Evolutionary conservation across 2,113 vertebrate species (phyloP), one percentile per base, ranked within the genome.

Genomic region (Synodontis membranacea): DNA sequence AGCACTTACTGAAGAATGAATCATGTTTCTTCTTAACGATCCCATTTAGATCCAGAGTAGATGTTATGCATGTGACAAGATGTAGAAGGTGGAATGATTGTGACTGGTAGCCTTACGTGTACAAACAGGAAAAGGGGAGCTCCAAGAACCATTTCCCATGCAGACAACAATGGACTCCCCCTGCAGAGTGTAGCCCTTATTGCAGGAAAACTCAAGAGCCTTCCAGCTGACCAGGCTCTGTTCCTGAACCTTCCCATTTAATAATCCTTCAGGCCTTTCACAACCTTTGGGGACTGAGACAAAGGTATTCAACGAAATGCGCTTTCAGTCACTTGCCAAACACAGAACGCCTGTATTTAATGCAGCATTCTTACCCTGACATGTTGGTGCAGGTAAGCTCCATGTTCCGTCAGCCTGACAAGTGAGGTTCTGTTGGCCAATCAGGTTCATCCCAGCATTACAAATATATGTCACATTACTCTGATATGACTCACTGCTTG

Each of bases 391-490:
- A 5, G 97, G 96, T 5, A 90, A 91, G 80, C 96, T 97, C 98
- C 98, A 99, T 0, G 92, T 94, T 62, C 97, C 95, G 83, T 98
- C 93, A 37, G 94, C 92, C 88, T 95, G 95, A 91, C 98, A 99
- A 70, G 68, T 90, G 44, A 96, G 92, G 28, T 91, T 94, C 48
- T 96, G 88, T 12, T 93, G 84, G 34, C 97, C 97, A 58, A 94
- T 92, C 42, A 98, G 92, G 60, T 94, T 95, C 92, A 97, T 95
- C 0, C 97, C 97, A 64, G 94, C 91, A 12, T 95, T 91, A 0
- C 98, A 99, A 0, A 92, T 75, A 19, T 97, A 99, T 28, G 92
- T 96, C 80, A 97, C 95, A 42, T 92, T 94, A 86, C 95, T 96
- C 44, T 93, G 94, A 86, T 96, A 95, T 60, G 95, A 93, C 74